Evolutionary conservation across 2,888 invertebrate genomes (phyloP), one percentile per base, ranked within the genome.

Genomic region (Arctia plantaginis): DNA sequence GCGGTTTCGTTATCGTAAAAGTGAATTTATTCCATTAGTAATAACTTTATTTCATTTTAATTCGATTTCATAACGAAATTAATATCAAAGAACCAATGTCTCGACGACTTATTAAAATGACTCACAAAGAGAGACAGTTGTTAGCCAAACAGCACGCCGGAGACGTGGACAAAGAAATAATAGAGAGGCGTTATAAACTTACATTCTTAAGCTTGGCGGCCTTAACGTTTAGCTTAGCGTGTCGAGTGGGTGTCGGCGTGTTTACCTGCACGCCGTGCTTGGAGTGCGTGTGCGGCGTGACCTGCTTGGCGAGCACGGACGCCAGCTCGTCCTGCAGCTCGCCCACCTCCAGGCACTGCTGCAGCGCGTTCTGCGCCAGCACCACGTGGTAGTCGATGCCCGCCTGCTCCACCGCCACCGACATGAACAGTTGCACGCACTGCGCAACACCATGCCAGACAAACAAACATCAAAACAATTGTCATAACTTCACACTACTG

Each of bases 321-420:
- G 98, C 98, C 90, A 99, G 97, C 96, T 99, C 99, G 89, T 99
- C 98, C 92, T 99, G 99, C 82, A 99, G 96, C 95, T 99, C 99
- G 66, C 44, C 66, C 76, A 88, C 97, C 87, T 98, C 98, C 78
- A 99, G 96, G 92, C 99, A 99, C 92, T 98, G 98, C 90, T 98
- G 98, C 75, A 99, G 96, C 51, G 99, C 98, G 93, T 99, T 99
- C 96, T 99, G 99, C 27, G 99, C 99, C 78, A 99, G 96, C 77
- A 98, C 98, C 88, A 99, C 99, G 95, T 99, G 99, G 95, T 99
- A 99, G 96, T 99, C 99, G 86, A 99, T 98, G 89, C 99, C 98
- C 73, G 99, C 98, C 89, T 98, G 98, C 94, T 99, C 99, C 84
- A 99, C 98, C 66, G 98, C 98, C 80, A 99, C 99, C 6, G 99